Evolutionary conservation across 2,888 invertebrate species (phyloP).

Genomic region (Prenolepis imparis): DNA sequence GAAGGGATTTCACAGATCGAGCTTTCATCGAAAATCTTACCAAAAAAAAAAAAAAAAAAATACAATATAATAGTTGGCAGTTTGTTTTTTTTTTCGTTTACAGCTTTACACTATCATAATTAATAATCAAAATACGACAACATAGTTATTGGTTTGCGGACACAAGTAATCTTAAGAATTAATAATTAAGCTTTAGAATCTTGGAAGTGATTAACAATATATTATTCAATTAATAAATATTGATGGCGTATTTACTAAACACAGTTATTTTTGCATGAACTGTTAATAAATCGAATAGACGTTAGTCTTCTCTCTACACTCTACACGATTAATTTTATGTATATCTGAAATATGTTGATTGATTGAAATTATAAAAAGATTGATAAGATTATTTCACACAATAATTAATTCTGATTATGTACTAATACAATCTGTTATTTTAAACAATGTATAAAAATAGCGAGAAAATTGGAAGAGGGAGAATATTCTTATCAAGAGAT

Average conservation of each 20-base stretch:
- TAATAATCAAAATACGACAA: conserved; percentile 4
- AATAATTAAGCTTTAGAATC: background rate
- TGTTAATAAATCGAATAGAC: background rate
- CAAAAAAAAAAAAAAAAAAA: background rate
- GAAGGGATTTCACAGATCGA: background rate
- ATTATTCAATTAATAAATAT: conserved; percentile 17
- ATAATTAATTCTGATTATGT: background rate
- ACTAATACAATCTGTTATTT: conserved; percentile 10
- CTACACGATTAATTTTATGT: conserved; percentile 4
- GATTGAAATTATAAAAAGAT: too few relatives aligned
- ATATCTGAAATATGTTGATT: background rate
- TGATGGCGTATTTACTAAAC: background rate
- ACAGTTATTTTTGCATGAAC: background rate
- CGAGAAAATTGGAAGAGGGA: background rate
- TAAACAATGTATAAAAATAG: background rate
- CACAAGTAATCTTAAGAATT: conserved; percentile 11
- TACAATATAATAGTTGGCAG: conserved; percentile 11
- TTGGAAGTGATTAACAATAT: background rate
- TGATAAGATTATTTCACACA: conserved; percentile 6
- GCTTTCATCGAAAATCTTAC: background rate
- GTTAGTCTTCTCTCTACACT: conserved; percentile 1
- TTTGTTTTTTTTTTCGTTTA: background rate
- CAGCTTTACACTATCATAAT: conserved; percentile 10
- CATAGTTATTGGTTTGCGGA: background rate
- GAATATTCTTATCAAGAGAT: background rate